Evolutionary conservation across 2,113 vertebrate species (phyloP).

Genomic region (Phrynosoma platyrhinos): DNA sequence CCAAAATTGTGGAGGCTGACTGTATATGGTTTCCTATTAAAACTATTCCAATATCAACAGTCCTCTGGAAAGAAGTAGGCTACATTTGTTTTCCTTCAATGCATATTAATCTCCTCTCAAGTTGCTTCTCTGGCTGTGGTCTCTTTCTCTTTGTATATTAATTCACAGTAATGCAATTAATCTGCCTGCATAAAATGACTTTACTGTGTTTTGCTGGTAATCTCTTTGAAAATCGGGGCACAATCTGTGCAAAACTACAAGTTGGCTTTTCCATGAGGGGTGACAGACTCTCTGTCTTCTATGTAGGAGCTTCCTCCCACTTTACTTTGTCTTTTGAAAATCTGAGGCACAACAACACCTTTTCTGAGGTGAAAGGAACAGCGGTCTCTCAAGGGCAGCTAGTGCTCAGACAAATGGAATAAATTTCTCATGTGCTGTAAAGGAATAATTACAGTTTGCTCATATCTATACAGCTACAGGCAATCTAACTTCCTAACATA

Average conservation of each 20-base stretch:
- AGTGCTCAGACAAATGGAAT: conserved; percentile 18
- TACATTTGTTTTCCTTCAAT: conserved; percentile 11
- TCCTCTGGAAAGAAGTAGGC: conserved; percentile 1
- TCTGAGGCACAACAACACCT: not conserved
- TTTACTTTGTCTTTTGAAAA: not conserved
- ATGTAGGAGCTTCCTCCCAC: not conserved
- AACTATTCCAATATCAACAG: not conserved
- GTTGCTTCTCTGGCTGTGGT: conserved; percentile 14
- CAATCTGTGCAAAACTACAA: not conserved
- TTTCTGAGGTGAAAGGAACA: not conserved
- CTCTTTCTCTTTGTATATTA: conserved; percentile 2
- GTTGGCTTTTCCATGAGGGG: conserved; percentile 1
- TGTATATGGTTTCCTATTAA: not conserved
- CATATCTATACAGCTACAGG: not conserved
- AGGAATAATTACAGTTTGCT: conserved; percentile 21
- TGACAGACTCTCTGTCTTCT: not conserved
- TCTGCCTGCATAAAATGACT: not conserved
- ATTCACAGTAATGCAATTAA: not conserved
- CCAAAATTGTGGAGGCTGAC: too few species aligned
- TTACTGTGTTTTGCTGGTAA: accelerated
- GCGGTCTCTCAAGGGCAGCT: not conserved
- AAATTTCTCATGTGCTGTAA: not conserved
- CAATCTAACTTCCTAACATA: conserved; percentile 17
- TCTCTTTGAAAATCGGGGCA: not conserved
- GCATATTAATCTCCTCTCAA: conserved; percentile 30